Percentiles rank a stretch among this genome's conserved stretches.
Conservation (phyloP, 1,140 invertebrate genomes). For the Drosophila auraria region DNA sequence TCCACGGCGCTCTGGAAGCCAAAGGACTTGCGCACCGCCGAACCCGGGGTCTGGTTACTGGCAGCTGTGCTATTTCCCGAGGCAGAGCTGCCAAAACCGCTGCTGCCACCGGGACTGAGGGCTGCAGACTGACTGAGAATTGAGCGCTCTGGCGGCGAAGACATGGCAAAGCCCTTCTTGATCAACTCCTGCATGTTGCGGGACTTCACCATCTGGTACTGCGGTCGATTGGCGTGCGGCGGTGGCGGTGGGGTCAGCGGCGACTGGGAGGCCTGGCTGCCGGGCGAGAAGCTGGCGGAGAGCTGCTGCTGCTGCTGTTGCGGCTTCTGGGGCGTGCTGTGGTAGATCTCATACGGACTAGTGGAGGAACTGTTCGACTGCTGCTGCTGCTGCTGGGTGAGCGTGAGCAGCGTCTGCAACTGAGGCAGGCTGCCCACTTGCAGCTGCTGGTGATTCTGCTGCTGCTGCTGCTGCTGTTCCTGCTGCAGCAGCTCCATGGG, state of each 20-base stretch:
- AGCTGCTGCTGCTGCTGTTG: constrained; percentile 58
- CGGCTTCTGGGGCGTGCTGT: constrained; percentile 84
- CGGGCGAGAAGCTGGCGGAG: constrained; percentile 85
- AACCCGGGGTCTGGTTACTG: constrained; percentile 36
- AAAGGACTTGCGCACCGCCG: constrained; percentile 67
- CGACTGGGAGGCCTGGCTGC: constrained; percentile 85
- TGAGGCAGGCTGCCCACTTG: constrained; percentile 57
- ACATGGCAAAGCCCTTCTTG: constrained; percentile 86
- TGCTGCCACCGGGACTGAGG: constrained; percentile 76
- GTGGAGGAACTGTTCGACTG: constrained; percentile 72
- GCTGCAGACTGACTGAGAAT: constrained; percentile 87
- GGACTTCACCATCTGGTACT: constrained; percentile 86
- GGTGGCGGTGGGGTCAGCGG: constrained; percentile 77
- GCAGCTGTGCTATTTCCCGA: constrained; percentile 53
- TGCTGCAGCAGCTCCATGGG: constrained; percentile 85
- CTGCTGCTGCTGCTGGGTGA: constrained; percentile 61
- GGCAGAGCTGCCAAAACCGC: constrained; percentile 71
- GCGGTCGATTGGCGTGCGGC: constrained; percentile 87
- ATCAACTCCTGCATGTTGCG: constrained; percentile 86
- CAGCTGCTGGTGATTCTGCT: constrained; percentile 64
- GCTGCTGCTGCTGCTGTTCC: constrained; percentile 66
- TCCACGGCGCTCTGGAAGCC: constrained; percentile 62
- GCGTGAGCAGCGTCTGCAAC: constrained; percentile 53
- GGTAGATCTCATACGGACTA: constrained; percentile 85
- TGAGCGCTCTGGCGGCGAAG: constrained; percentile 85